These are phyloP conservation scores for Leucosticte australis DNA, from an alignment of 2,113 vertebrate species.

Conservation along the genomic window DNA sequence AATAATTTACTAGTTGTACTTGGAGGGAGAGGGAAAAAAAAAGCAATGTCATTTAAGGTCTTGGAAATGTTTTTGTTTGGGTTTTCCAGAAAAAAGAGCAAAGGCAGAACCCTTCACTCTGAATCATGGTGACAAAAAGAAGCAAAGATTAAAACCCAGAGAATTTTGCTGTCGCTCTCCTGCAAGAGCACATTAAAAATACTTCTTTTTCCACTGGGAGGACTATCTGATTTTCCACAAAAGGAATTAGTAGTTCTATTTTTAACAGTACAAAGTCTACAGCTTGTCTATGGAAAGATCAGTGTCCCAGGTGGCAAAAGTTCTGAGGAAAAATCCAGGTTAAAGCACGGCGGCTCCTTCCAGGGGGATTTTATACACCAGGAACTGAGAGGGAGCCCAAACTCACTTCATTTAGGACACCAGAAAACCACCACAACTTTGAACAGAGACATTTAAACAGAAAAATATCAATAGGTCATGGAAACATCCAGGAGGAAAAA, in stretches of 20 bases:
- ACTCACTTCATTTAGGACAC: background rate
- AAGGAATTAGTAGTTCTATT: background rate
- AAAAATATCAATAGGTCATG: background rate
- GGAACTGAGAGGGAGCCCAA: background rate
- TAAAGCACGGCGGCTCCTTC: background rate
- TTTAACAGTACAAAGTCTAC: background rate
- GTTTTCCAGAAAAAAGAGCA: background rate
- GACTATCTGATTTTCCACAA: background rate
- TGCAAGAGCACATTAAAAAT: background rate
- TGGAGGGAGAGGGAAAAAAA: rapidly evolving
- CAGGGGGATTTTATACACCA: background rate
- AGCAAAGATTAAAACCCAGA: background rate
- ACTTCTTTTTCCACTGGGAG: background rate
- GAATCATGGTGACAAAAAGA: background rate
- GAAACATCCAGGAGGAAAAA: background rate
- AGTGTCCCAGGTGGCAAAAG: background rate
- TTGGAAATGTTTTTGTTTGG: background rate
- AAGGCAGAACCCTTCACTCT: background rate
- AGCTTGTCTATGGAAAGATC: background rate
- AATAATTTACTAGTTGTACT: background rate
- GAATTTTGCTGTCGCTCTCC: background rate
- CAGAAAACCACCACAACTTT: background rate
- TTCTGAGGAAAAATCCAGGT: background rate
- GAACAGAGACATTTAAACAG: background rate
- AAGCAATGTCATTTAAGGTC: background rate